Conservation (phyloP, 35 echinoderm and acorn worm genomes). For the Ophioderma brevispina region DNA sequence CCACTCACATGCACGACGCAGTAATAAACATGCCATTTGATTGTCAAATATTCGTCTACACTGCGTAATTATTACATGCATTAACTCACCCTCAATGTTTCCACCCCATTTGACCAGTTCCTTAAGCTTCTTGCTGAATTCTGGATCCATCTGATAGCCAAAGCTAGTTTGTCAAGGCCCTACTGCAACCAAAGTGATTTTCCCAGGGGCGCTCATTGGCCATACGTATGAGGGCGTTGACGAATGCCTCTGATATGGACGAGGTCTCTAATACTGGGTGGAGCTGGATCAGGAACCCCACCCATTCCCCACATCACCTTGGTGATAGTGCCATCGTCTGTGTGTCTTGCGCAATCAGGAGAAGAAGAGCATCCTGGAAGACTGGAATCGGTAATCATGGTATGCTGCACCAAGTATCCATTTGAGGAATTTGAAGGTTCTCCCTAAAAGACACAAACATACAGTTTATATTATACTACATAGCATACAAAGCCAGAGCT, state of each 20-base stretch:
- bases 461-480: neutral
- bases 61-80: no score
- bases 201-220: conserved; percentile 77
- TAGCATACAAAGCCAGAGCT: neutral
- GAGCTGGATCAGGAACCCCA: conserved; percentile 31
- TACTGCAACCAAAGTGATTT: conserved; percentile 90
- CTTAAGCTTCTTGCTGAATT: conserved; percentile 82
- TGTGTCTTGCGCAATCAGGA: conserved; percentile 13
- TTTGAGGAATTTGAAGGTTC: neutral
- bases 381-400: conserved; percentile 89
- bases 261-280: conserved; percentile 26
- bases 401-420: no score
- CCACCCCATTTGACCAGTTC: conserved; percentile 90
- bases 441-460: neutral
- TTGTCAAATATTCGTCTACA: neutral
- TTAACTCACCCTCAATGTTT: conserved; percentile 73
- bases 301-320: conserved; percentile 89
- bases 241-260: conserved; percentile 78
- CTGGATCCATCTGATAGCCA: conserved; percentile 83
- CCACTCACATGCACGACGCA: neutral
- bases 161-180: conserved; percentile 95
- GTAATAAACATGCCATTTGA: neutral
- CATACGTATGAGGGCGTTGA: conserved; percentile 71
- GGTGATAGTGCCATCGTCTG: conserved; percentile 19
- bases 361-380: conserved; percentile 44